phyloP scores from a whole-genome alignment of 2,888 invertebrate genomes.

The Pyrocoelia pectoralis region DNA sequence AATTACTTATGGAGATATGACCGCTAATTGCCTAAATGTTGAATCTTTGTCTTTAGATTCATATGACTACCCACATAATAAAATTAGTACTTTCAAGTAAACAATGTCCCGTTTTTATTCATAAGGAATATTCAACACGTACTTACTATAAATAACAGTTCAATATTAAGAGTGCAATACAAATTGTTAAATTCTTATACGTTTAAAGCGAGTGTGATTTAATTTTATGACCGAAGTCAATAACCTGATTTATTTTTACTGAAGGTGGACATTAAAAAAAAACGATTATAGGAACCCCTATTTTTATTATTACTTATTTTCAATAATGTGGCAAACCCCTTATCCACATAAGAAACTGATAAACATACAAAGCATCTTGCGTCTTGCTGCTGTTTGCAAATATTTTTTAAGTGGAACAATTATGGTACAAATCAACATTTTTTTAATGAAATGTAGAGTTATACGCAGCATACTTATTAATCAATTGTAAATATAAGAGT shows the following conservation, averaged over 20 bases:
- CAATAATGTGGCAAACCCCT: too few relatives aligned
- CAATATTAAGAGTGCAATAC: too few relatives aligned
- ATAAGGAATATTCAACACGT: not conserved
- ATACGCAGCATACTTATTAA: constrained; percentile 19
- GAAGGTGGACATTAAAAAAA: not conserved
- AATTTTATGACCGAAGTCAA: not conserved
- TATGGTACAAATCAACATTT: constrained; percentile 33
- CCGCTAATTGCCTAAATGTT: not conserved
- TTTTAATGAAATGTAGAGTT: constrained; percentile 15
- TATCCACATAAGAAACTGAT: not conserved
- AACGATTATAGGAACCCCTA: too few relatives aligned
- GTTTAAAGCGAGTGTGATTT: not conserved
- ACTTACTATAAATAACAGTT: not conserved
- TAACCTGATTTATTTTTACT: not conserved
- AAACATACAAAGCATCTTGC: constrained; percentile 13
- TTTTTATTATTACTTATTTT: too few relatives aligned
- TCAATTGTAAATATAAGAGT: constrained; percentile 37
- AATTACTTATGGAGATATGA: not conserved
- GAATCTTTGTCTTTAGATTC: not conserved
- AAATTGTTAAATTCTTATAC: not conserved
- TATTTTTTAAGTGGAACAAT: constrained; percentile 26
- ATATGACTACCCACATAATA: not conserved
- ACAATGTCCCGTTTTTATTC: not conserved
- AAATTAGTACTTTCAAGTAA: not conserved
- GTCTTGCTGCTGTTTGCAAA: not conserved